A percentile compares a stretch with the other conserved stretches of the same genome.
Evolutionary conservation across 2,113 vertebrate genomes (phyloP).

Genomic region (Toxostoma redivivum): DNA sequence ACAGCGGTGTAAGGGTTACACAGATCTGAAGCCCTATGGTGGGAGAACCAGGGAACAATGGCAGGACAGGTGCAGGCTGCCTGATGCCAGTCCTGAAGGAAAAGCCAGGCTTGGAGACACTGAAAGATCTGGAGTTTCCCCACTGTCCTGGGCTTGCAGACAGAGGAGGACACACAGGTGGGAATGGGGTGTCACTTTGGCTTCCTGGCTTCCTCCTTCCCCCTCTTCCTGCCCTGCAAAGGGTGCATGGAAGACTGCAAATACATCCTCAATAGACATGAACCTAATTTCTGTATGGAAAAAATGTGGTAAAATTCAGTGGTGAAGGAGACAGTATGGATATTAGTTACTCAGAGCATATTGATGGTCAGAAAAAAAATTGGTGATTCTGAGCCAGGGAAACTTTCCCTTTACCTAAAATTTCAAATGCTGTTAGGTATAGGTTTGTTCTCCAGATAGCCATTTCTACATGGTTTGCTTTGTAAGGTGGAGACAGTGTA

Average conservation of each 20-base stretch:
- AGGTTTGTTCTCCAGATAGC: neutral
- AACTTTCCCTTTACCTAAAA: neutral
- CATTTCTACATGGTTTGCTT: neutral
- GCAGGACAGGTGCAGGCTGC: neutral
- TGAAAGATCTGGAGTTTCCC: neutral
- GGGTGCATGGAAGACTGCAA: neutral
- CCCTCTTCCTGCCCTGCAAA: neutral
- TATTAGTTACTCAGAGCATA: neutral
- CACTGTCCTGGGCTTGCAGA: neutral
- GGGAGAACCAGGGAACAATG: neutral
- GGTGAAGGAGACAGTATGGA: neutral
- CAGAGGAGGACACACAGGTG: accelerated
- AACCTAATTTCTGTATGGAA: neutral
- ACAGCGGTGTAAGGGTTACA: neutral
- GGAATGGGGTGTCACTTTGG: accelerated
- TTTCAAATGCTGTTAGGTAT: neutral
- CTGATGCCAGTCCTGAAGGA: neutral
- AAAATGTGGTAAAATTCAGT: neutral
- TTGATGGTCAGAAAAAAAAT: neutral
- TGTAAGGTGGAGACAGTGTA: neutral
- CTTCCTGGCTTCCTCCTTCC: neutral
- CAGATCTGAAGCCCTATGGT: neutral
- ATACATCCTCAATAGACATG: neutral
- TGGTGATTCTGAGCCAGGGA: neutral
- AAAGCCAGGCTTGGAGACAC: neutral